These are phyloP conservation scores for Tanytarsus gracilentus DNA, from an alignment of 2,888 invertebrate species.

Conservation along the genomic window DNA sequence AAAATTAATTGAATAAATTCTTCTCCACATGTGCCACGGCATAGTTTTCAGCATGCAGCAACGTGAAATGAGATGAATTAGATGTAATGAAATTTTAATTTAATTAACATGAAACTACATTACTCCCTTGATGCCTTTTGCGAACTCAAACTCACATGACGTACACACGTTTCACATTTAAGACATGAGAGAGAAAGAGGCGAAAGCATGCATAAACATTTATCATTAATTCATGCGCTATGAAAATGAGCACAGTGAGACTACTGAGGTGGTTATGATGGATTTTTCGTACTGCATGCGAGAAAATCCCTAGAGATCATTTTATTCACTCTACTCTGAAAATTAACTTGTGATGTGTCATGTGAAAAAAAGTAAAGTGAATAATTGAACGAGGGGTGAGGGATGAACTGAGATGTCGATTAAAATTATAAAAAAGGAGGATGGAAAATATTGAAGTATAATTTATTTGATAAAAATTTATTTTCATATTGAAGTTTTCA, in stretches of 20 bases:
- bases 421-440: too few relatives aligned
- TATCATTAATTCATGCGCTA: slow-evolving; percentile 18
- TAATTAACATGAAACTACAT: slow-evolving; percentile 14
- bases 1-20: not conserved
- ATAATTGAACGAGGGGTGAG: too few relatives aligned
- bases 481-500: too few relatives aligned
- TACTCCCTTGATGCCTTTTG: not conserved
- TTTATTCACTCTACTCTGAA: not conserved
- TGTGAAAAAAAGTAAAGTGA: not conserved
- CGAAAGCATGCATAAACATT: slow-evolving; percentile 1
- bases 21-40: not conserved
- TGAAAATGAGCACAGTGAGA: slow-evolving; percentile 19
- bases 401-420: too few relatives aligned
- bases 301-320: slow-evolving; percentile 5
- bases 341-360: not conserved
- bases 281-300: slow-evolving; percentile 9
- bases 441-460: too few relatives aligned
- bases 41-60: too few relatives aligned
- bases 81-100: slow-evolving; percentile 24
- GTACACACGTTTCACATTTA: too few relatives aligned
- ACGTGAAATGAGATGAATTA: slow-evolving; percentile 2
- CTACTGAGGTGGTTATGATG: slow-evolving; percentile 1
- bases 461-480: too few relatives aligned
- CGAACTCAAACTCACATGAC: too few relatives aligned
- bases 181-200: too few relatives aligned